Evolutionary conservation across 2,797 vertebrate species (phyloP), one percentile per base, ranked within the genome.

Genomic region (Bovichtus diacanthus): DNA sequence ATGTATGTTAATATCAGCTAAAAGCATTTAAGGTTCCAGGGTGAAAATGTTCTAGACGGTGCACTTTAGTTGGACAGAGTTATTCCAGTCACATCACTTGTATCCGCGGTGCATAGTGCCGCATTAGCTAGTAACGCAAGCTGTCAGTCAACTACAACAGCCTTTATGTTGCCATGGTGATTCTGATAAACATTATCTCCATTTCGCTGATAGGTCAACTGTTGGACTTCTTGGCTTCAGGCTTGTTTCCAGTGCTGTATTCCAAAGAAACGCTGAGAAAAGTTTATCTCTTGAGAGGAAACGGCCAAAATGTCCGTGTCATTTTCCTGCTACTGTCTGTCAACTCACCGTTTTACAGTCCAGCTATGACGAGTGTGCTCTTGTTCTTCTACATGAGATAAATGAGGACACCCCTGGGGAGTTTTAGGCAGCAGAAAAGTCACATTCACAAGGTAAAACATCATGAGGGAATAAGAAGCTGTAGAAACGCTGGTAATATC

Each of bases 331-430:
- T 5, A 1, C 21, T 44, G 50, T 39, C 21, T 38, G 15, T 66
- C 53, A n/a, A n/a, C 46, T 19, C n/a, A 6, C n/a, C 5, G 3
- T 3, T 31, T 38, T 46, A 23, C 41, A 25, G 25, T 15, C 6
- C 19, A n/a, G 36, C 44, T 51, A 1, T 39, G 10, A 1, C 31
- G 10, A 36, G 41, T 6, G 0, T 27, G 18, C 38, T 78, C 21
- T 38, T 46, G 43, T 58, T n/a, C n/a, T n/a, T n/a, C n/a, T n/a
- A 21, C 65, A 54, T 16, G 21, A 61, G 56, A 51, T 74, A 58
- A 50, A 51, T 0, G 2, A 7, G 58, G 21, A 58, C 27, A 19
- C 9, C 23, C 6, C n/a, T 9, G 34, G 43, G 56, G 50, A 12
- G 10, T 50, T n/a, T 19, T 5, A 4, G 4, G 25, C 38, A n/a